Percentiles rank a stretch among this genome's conserved stretches.
These are phyloP conservation scores for Oryzias celebensis DNA, from an alignment of 2,113 vertebrate species.

Conservation along the genomic window DNA sequence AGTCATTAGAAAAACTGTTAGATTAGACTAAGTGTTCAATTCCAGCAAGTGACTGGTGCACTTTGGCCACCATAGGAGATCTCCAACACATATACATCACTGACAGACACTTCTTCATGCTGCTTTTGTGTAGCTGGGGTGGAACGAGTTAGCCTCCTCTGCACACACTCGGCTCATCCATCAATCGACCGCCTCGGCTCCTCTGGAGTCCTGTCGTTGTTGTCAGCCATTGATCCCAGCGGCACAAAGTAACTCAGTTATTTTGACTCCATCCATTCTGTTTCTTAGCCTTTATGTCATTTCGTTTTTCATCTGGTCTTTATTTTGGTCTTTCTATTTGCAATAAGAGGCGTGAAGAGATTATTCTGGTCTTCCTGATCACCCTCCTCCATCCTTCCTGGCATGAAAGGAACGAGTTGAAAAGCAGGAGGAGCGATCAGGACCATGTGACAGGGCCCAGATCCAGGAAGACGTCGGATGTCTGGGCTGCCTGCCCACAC, in stretches of 20 bases:
- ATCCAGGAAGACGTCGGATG: conserved; percentile 29
- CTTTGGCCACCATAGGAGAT: too few relatives aligned
- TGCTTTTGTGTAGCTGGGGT: conserved; percentile 1
- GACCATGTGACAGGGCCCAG: conserved; percentile 34
- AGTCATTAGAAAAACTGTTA: conserved; percentile 73
- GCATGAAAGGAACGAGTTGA: conserved; percentile 3
- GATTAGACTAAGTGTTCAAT: conserved; percentile 54
- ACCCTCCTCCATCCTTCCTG: conserved; percentile 37
- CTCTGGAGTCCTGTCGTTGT: conserved; percentile 18
- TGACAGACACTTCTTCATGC: conserved; percentile 25
- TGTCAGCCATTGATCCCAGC: background rate
- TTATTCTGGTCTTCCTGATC: conserved; percentile 54
- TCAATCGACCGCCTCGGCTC: conserved; percentile 31
- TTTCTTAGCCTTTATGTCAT: background rate
- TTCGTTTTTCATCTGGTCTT: conserved; percentile 37
- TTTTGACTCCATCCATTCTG: too few relatives aligned
- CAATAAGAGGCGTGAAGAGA: conserved; percentile 52
- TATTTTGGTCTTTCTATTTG: conserved; percentile 55
- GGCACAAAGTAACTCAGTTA: background rate
- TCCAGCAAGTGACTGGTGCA: conserved; percentile 39
- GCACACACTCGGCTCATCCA: conserved; percentile 31
- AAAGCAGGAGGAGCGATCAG: conserved; percentile 13
- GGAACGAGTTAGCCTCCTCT: conserved; percentile 5
- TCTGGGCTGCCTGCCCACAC: conserved; percentile 54
- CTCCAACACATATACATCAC: too few relatives aligned